Percentiles rank a stretch among this genome's conserved stretches.
Evolutionary conservation across 2,797 vertebrate genomes (phyloP).

Genomic region (Rhincodon typus): DNA sequence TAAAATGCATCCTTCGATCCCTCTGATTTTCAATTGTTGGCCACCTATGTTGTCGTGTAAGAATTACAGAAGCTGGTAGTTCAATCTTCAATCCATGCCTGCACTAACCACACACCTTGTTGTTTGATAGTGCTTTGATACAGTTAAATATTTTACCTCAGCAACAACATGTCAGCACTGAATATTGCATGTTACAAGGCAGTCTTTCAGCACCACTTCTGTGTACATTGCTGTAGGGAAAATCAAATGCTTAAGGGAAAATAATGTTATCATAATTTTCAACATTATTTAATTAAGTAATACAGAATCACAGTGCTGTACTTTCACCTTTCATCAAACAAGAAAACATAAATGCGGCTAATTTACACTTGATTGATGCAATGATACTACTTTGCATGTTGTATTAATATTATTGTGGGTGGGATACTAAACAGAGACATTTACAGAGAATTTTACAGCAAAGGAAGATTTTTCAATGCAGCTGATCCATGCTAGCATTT

Average conservation of each 20-base stretch:
- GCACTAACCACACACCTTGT: not conserved
- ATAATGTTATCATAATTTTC: not conserved
- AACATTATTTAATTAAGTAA: not conserved
- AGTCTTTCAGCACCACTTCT: not conserved
- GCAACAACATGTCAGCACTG: not conserved
- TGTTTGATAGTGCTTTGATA: not conserved
- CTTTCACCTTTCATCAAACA: not conserved
- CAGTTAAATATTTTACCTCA: not conserved
- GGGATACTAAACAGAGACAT: no score
- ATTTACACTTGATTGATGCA: not conserved
- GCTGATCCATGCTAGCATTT: not conserved
- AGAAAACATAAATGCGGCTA: not conserved
- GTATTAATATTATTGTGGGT: not conserved
- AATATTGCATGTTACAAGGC: not conserved
- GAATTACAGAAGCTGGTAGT: no score
- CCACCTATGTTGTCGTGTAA: not conserved
- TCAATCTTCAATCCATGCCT: no score
- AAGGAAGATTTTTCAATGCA: no score
- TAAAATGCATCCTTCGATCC: not conserved
- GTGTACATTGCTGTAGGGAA: not conserved
- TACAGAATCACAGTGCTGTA: not conserved
- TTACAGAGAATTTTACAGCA: not conserved
- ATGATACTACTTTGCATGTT: not conserved
- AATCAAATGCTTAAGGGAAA: not conserved
- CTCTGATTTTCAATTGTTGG: not conserved